Evolutionary conservation across 2,113 vertebrate genomes (phyloP).

Genomic region (Sapajus apella): DNA sequence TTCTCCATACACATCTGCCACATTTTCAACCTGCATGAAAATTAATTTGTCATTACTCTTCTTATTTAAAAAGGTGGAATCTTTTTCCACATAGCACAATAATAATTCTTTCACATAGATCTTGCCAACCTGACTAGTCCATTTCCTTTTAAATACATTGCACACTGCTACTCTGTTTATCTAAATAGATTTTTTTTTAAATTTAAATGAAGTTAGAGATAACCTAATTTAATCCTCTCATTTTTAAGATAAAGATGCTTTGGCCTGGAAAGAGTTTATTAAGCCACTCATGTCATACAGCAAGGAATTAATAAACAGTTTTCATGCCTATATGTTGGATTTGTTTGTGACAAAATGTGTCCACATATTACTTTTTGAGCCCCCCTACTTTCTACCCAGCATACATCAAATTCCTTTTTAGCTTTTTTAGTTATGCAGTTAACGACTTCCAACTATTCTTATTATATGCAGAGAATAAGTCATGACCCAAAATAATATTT

Average conservation of each 20-base stretch:
- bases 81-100: not conserved
- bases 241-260: not conserved
- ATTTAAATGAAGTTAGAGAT: conserved; percentile 44
- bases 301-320: not conserved
- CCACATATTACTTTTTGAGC: not conserved
- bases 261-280: not conserved
- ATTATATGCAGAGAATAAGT: not conserved
- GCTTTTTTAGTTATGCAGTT: not conserved
- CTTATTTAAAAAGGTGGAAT: conserved; percentile 37
- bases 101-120: conserved; percentile 58
- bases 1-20: not conserved
- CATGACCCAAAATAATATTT: conserved; percentile 24
- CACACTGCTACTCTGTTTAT: conserved; percentile 31
- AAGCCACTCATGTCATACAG: not conserved
- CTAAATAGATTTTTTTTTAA: conserved; percentile 42
- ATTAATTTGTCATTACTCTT: conserved; percentile 50
- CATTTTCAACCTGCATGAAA: conserved; percentile 49
- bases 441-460: not conserved
- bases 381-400: not conserved
- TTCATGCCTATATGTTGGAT: not conserved
- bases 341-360: conserved; percentile 7
- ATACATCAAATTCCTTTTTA: not conserved
- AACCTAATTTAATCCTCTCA: conserved; percentile 37
- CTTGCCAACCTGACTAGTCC: not conserved
- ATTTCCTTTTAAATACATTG: conserved; percentile 36